Percentiles rank a stretch among this genome's conserved stretches.
Evolutionary conservation across 2,888 invertebrate genomes (phyloP).

Genomic region (Meta bourneti): DNA sequence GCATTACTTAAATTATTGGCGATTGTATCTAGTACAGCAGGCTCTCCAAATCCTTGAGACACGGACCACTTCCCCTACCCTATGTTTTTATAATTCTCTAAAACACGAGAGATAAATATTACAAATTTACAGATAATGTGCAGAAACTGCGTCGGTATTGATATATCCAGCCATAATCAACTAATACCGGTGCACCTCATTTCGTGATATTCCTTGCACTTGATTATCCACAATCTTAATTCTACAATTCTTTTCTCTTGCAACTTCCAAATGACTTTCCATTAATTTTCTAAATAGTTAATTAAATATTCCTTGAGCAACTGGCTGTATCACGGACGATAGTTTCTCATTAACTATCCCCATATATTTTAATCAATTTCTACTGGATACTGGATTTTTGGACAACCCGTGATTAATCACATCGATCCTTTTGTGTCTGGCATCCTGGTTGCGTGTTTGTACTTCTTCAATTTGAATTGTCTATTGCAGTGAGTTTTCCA

Average conservation of each 20-base stretch:
- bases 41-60: no score
- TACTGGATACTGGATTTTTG: conserved; percentile 7
- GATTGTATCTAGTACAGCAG: no score
- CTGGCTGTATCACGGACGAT: not conserved
- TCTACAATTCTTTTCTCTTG: not conserved
- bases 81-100: no score
- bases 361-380: conserved; percentile 46
- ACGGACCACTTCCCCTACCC: no score
- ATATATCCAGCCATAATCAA: no score
- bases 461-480: not conserved
- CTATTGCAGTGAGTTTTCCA: conserved; percentile 1
- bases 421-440: not conserved
- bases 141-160: no score
- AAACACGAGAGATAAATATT: no score
- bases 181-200: no score
- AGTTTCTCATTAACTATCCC: conserved; percentile 20
- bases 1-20: no score
- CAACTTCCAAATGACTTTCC: not conserved
- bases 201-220: no score
- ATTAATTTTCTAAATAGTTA: not conserved
- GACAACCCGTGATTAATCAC: conserved; percentile 37
- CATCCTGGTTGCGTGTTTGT: conserved; percentile 25
- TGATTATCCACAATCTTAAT: not conserved
- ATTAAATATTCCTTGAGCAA: not conserved
- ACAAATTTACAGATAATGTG: no score